These are phyloP conservation scores for Temnothorax nylanderi DNA, from an alignment of 1,140 invertebrate genomes.

Conservation along the genomic window DNA sequence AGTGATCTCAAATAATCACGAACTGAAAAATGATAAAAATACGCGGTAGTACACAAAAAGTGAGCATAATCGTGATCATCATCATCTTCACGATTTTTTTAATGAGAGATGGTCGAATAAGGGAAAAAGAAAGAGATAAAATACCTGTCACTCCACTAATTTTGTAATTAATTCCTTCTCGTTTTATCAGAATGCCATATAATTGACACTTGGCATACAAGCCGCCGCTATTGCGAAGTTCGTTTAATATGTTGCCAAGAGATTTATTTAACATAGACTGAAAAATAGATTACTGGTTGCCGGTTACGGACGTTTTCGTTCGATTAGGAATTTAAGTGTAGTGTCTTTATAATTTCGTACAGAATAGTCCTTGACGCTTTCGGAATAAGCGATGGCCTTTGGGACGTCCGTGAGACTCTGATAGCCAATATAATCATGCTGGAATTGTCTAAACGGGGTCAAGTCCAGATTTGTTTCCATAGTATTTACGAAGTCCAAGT, in stretches of 20 bases:
- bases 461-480: constrained; percentile 91
- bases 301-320: background rate
- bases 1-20: constrained; percentile 91
- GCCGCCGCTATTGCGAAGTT: constrained; percentile 89
- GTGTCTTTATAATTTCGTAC: constrained; percentile 83
- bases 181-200: constrained; percentile 93
- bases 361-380: constrained; percentile 87
- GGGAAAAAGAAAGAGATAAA: background rate
- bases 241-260: constrained; percentile 91
- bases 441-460: constrained; percentile 94
- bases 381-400: constrained; percentile 91
- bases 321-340: background rate
- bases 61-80: background rate
- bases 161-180: constrained; percentile 93
- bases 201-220: constrained; percentile 93
- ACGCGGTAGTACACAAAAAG: background rate
- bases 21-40: constrained; percentile 85
- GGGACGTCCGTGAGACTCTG: constrained; percentile 98
- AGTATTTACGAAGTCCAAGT: constrained; percentile 97
- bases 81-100: too few relatives aligned
- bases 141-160: constrained; percentile 87
- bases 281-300: constrained; percentile 60
- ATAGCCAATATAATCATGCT: constrained; percentile 97
- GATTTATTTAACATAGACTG: constrained; percentile 87
- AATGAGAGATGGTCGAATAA: background rate